Conservation (phyloP, 2,888 invertebrate genomes). For the Dynastes maya region DNA sequence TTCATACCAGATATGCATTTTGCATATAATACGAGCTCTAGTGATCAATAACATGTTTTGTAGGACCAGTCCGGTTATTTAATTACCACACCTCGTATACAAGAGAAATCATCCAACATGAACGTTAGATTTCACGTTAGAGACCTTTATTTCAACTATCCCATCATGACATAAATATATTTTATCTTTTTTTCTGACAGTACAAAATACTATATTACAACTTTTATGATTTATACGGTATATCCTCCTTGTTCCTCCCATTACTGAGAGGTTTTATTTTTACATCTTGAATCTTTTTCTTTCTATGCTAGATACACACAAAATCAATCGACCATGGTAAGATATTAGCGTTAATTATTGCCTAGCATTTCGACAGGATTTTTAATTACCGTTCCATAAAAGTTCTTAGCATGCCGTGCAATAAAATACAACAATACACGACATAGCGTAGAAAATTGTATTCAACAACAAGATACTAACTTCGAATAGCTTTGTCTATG, state of each 20-base stretch:
- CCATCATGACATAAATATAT: too few relatives aligned
- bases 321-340: conserved; percentile 16
- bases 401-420: conserved; percentile 5
- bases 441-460: neutral
- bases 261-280: neutral
- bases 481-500: neutral
- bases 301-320: too few relatives aligned
- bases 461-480: neutral
- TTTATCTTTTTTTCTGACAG: too few relatives aligned
- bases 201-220: too few relatives aligned
- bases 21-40: too few relatives aligned
- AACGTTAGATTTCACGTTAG: too few relatives aligned
- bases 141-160: too few relatives aligned
- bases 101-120: too few relatives aligned
- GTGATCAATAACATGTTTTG: too few relatives aligned
- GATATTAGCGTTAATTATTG: conserved; percentile 33
- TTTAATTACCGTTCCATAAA: conserved; percentile 33
- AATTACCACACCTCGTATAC: too few relatives aligned
- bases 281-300: neutral
- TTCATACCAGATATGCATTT: too few relatives aligned
- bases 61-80: too few relatives aligned
- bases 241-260: neutral
- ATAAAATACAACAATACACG: neutral
- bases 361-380: conserved; percentile 35
- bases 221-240: neutral